These are phyloP conservation scores for Hydrozoanthus tunicans DNA, from an alignment of 64 coral and sea anemone species.

Conservation along the genomic window DNA sequence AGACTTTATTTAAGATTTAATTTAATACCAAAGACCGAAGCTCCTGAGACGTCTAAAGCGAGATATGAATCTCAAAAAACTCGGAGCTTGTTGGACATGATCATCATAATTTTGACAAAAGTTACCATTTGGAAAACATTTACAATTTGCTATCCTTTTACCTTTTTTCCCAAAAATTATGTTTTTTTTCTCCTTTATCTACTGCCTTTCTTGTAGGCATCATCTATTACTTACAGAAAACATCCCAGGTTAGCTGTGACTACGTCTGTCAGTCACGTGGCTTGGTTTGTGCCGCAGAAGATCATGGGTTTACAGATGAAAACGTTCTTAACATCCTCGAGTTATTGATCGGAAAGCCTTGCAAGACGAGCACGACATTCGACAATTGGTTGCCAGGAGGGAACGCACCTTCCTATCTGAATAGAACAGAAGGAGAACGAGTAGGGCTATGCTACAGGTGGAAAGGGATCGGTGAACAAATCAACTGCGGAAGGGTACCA, in stretches of 20 bases:
- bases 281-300: background rate
- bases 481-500: background rate
- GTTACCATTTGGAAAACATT: too few relatives aligned
- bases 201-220: background rate
- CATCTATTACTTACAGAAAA: background rate
- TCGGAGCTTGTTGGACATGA: too few relatives aligned
- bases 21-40: too few relatives aligned
- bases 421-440: background rate
- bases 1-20: too few relatives aligned
- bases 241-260: background rate
- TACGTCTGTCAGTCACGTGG: slow-evolving; percentile 6
- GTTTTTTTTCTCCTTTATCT: too few relatives aligned
- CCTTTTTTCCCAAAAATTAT: too few relatives aligned
- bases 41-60: too few relatives aligned
- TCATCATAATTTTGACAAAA: too few relatives aligned
- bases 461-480: background rate
- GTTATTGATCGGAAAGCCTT: background rate
- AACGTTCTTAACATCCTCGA: background rate
- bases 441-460: background rate
- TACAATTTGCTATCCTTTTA: too few relatives aligned
- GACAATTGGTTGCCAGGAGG: too few relatives aligned
- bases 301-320: slow-evolving; percentile 25
- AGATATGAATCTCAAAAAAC: too few relatives aligned
- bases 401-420: background rate
- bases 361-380: background rate